Evolutionary conservation across 64 coral and sea anemone genomes (phyloP).

Genomic region (Actinia equina): DNA sequence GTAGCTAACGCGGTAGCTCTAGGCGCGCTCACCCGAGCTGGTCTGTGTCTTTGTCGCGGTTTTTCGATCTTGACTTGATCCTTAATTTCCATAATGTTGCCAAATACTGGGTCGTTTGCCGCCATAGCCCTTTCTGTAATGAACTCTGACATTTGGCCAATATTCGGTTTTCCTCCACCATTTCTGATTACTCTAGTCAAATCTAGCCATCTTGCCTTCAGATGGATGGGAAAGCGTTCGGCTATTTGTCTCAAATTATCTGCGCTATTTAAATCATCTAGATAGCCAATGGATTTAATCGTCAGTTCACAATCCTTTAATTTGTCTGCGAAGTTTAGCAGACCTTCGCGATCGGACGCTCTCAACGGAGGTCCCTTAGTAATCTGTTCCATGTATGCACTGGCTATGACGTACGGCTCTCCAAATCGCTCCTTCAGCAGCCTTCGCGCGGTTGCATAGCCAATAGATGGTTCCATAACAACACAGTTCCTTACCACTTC

Average conservation of each 20-base stretch:
- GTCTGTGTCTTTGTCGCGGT: neutral
- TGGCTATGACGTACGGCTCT: slow-evolving; percentile 46
- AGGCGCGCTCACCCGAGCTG: neutral
- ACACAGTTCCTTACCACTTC: slow-evolving; percentile 53
- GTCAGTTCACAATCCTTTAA: no score
- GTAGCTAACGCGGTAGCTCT: no score
- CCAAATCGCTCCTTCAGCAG: slow-evolving; percentile 55
- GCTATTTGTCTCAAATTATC: slow-evolving; percentile 34
- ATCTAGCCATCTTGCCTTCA: slow-evolving; percentile 36
- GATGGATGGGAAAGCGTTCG: slow-evolving; percentile 20
- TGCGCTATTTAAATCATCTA: slow-evolving; percentile 43
- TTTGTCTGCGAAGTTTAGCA: slow-evolving; percentile 42
- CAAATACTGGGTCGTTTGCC: slow-evolving; percentile 45
- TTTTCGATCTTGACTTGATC: neutral
- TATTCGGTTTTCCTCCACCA: neutral
- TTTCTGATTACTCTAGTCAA: neutral
- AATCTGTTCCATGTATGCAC: slow-evolving; percentile 35
- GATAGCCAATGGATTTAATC: slow-evolving; percentile 27
- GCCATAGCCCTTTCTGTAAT: slow-evolving; percentile 25
- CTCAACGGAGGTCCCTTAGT: slow-evolving; percentile 44
- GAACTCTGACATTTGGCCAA: slow-evolving; percentile 26
- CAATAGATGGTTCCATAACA: slow-evolving; percentile 39
- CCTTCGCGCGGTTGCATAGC: slow-evolving; percentile 42
- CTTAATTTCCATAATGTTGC: neutral
- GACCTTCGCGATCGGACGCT: neutral